Evolutionary conservation across 2,888 invertebrate species (phyloP), one percentile per base, ranked within the genome.

Genomic region (Drosophila stalkeri): DNA sequence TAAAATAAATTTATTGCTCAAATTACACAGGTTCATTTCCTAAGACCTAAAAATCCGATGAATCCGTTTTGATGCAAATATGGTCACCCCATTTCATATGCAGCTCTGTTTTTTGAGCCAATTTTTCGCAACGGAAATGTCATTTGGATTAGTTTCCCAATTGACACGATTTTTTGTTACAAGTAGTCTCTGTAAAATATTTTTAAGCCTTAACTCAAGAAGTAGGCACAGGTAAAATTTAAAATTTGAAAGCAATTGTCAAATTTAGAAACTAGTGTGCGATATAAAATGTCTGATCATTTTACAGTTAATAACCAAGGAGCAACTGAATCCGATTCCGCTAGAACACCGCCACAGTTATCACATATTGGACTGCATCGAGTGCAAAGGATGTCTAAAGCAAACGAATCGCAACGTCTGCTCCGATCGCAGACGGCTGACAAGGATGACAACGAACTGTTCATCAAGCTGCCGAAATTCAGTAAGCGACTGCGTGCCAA

Each of bases 381-480:
- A 16, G 57, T 47, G 8, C 43, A 18, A 9, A 64, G 12, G 33
- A 75, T 78, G 79, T 39, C 75, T 9, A 67, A 63, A 11, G 11
- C 37, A 2, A 62, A 55, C 12, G 75, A 75, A 44, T 60, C 71
- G 9, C 64, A 64, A 3, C 72, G 79, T 39, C 27, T 63, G 52
- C 79, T 75, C 4, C 44, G 75, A 12, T 79, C 77, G 23, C 66
- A 49, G 39, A 54, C 57, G 0, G 52, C 44, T 0, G 66, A 61
- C 16, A 46, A 57, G 31, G 52, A 39, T 0, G 51, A 65, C 2
- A 60, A 66, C 7, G 83, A 83, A 16, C 62, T 87, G 4, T 87
- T 87, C 18, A 72, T 84, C 7, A 70, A 81, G 37, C 33, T 76
- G 7, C 87, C 84, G 0, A 57, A 60, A 12, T 85, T 82, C 14